phyloP scores from a whole-genome alignment of 2,113 vertebrate genomes.

The Budorcas taxicolor region DNA sequence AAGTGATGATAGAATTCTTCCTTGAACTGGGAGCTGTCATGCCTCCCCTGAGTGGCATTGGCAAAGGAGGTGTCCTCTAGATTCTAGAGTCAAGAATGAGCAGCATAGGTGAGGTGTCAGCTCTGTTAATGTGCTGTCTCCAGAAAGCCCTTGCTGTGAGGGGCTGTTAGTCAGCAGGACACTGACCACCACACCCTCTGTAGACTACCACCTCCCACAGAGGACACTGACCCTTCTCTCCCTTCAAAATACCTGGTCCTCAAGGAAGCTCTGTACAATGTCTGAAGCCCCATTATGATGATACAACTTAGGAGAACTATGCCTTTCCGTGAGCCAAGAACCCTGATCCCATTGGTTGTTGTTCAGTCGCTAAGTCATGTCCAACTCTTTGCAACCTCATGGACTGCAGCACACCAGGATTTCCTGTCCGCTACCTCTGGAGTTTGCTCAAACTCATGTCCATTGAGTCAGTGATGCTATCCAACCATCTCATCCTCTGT shows the following conservation, averaged over 20 bases:
- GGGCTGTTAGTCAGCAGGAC: not conserved
- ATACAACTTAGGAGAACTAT: slow-evolving; percentile 8
- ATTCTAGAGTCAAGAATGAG: not conserved
- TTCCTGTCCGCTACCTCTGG: not conserved
- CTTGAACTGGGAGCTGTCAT: not conserved
- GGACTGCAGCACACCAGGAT: not conserved
- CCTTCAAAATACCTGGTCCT: not conserved
- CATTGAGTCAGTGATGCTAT: not conserved
- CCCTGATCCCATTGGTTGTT: not conserved
- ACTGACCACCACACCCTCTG: not conserved
- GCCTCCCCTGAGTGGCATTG: no score
- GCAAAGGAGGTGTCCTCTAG: not conserved
- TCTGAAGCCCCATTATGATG: slow-evolving; percentile 40
- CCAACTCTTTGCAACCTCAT: not conserved
- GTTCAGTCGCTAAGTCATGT: not conserved
- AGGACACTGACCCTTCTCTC: slow-evolving; percentile 17
- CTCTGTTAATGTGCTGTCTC: not conserved
- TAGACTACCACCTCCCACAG: slow-evolving; percentile 27
- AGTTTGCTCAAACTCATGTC: not conserved
- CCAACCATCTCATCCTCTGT: not conserved
- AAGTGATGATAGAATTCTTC: not conserved
- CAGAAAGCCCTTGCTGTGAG: not conserved
- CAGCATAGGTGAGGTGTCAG: accelerated
- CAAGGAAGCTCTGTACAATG: not conserved
- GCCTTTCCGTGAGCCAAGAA: slow-evolving; percentile 7